These are phyloP conservation scores for Megalops cyprinoides DNA, from an alignment of 2,797 vertebrate genomes.

Conservation along the genomic window DNA sequence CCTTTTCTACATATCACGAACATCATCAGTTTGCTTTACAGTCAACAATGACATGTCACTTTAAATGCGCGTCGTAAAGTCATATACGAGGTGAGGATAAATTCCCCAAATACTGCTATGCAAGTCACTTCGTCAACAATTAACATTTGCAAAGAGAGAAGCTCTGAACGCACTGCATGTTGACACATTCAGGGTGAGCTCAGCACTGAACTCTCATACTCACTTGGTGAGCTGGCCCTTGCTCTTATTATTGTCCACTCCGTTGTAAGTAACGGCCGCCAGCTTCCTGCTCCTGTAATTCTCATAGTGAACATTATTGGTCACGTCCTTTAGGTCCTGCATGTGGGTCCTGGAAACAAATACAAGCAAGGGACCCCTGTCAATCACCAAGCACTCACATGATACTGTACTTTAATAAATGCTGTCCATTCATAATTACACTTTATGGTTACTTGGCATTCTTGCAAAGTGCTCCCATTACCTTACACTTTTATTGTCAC, in stretches of 20 bases:
- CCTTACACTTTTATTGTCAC: no score
- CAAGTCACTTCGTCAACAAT: no score
- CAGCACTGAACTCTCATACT: constrained; percentile 55
- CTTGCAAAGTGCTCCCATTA: no score
- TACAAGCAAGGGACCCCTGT: not conserved
- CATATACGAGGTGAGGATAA: not conserved
- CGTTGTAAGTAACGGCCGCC: constrained; percentile 97
- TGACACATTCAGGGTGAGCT: no score
- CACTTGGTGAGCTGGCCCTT: constrained; percentile 97
- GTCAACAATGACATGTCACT: not conserved
- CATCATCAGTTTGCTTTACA: not conserved
- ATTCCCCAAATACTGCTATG: not conserved
- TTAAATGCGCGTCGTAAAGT: not conserved
- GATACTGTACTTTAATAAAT: not conserved
- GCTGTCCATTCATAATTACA: no score
- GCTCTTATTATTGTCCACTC: constrained; percentile 94
- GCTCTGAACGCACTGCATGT: no score
- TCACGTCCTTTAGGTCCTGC: constrained; percentile 99
- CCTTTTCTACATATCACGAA: not conserved
- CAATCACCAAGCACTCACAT: not conserved
- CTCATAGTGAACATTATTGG: constrained; percentile 98
- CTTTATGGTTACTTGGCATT: no score
- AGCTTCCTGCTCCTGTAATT: constrained; percentile 98
- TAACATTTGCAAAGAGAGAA: no score
- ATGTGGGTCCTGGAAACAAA: constrained; percentile 87